Evolutionary conservation across 92 coral and sea anemone species (phyloP).

Genomic region (Blastomussa wellsi): DNA sequence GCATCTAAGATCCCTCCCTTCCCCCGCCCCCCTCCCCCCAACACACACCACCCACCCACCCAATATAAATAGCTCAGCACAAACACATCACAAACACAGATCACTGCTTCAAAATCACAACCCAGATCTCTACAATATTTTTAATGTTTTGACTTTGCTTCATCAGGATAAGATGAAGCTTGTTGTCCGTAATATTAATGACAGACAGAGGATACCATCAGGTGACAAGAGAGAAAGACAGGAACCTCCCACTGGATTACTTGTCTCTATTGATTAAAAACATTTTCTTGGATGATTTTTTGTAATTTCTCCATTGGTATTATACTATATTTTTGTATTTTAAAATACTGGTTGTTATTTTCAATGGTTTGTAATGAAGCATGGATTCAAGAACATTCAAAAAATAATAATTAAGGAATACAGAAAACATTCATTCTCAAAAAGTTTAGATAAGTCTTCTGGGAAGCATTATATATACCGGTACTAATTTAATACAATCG

Average conservation of each 20-base stretch:
- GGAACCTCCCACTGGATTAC: conserved; percentile 22
- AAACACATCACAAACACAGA: too few relatives aligned
- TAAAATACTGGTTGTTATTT: background rate
- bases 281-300: background rate
- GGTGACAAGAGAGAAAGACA: background rate
- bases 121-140: background rate
- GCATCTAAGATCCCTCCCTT: background rate
- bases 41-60: too few relatives aligned
- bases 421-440: too few relatives aligned
- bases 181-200: conserved; percentile 51
- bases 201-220: conserved; percentile 26
- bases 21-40: too few relatives aligned
- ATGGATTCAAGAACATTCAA: too few relatives aligned
- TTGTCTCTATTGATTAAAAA: conserved; percentile 15
- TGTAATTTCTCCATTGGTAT: background rate
- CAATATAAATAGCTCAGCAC: too few relatives aligned
- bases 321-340: background rate
- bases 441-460: too few relatives aligned
- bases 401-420: too few relatives aligned
- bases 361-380: too few relatives aligned
- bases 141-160: background rate
- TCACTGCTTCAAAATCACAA: too few relatives aligned
- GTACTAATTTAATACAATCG: background rate
- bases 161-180: conserved; percentile 77
- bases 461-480: too few relatives aligned